Conservation (phyloP, 2,113 vertebrate species). For the Rhinolophus ferrumequinum region DNA sequence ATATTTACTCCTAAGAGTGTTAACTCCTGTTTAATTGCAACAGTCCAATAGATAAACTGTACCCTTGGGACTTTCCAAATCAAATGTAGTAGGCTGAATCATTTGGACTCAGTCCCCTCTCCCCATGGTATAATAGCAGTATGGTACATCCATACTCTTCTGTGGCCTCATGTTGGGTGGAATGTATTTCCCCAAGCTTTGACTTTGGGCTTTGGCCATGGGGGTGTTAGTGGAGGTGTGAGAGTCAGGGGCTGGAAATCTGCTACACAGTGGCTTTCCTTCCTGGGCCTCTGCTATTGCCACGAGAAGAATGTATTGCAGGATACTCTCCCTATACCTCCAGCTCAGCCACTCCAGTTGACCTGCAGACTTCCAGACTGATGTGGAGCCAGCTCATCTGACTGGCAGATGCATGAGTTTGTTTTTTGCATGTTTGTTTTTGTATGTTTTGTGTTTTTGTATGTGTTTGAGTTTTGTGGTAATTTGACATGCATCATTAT, state of each 20-base stretch:
- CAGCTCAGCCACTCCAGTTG: neutral
- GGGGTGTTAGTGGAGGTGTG: neutral
- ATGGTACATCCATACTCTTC: neutral
- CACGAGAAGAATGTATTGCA: neutral
- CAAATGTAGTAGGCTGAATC: neutral
- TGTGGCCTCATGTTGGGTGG: neutral
- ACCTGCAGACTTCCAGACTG: neutral
- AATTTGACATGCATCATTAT: neutral
- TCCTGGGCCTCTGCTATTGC: neutral
- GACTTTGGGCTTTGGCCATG: neutral
- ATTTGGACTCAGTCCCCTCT: neutral
- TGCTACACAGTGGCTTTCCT: neutral
- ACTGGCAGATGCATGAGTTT: neutral
- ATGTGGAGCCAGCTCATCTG: neutral
- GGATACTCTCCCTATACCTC: neutral
- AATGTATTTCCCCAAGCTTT: neutral
- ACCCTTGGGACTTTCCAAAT: neutral
- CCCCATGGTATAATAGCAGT: fast-evolving
- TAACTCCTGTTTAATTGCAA: neutral
- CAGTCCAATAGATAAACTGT: neutral
- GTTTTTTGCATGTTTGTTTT: neutral
- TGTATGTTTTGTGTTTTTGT: neutral
- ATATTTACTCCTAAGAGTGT: neutral
- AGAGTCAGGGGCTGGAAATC: neutral
- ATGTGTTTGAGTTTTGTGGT: neutral